Evolutionary conservation across 1,140 invertebrate species (phyloP).

Genomic region (Scaptodrosophila lebanonensis): DNA sequence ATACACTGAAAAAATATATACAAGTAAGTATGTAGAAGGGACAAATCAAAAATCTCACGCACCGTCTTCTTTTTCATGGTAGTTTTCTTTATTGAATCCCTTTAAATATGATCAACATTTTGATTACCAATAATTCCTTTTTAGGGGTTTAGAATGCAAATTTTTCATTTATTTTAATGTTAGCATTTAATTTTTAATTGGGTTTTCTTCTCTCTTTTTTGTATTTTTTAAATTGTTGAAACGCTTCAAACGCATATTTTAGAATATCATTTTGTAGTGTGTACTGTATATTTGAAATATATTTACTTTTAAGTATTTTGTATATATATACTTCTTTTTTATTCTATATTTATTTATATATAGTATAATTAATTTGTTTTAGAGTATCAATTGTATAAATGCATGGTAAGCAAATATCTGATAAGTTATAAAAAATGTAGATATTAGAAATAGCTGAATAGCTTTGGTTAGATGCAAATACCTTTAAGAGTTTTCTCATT

Average conservation of each 20-base stretch:
- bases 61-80: conserved; percentile 6
- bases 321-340: conserved; percentile 41
- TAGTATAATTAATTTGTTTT: conserved; percentile 26
- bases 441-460: conserved; percentile 36
- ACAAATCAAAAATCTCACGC: conserved; percentile 11
- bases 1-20: conserved; percentile 27
- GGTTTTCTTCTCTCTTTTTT: conserved; percentile 28
- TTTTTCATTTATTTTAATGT: conserved; percentile 17
- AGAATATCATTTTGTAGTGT: conserved; percentile 58
- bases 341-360: conserved; percentile 8
- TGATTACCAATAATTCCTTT: conserved; percentile 62
- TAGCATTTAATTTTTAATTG: conserved; percentile 46
- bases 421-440: conserved; percentile 36
- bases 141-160: conserved; percentile 69
- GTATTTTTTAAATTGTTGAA: conserved; percentile 40
- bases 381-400: conserved; percentile 60
- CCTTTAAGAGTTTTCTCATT: no score
- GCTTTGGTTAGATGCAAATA: conserved; percentile 16
- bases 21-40: neutral
- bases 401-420: conserved; percentile 57
- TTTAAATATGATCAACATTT: conserved; percentile 74
- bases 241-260: conserved; percentile 70
- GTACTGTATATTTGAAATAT: conserved; percentile 30
- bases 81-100: conserved; percentile 64
- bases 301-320: conserved; percentile 61